phyloP scores from a whole-genome alignment of 2,888 invertebrate species.

The Papilio elwesi region DNA sequence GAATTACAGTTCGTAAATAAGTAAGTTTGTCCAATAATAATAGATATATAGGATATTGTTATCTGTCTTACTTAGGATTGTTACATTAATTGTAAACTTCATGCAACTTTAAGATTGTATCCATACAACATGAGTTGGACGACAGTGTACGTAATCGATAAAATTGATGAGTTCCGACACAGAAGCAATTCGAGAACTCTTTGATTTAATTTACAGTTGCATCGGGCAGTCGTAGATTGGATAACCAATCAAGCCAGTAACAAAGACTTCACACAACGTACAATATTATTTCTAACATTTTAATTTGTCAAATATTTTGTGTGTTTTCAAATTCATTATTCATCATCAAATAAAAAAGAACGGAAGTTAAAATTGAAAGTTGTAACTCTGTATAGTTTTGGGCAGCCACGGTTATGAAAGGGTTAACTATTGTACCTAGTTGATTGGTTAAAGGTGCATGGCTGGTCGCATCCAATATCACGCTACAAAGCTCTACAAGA shows the following conservation, averaged over 20 bases:
- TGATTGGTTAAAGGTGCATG: constrained; percentile 15
- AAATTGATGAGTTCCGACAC: constrained; percentile 24
- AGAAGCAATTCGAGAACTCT: constrained; percentile 18
- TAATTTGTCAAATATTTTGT: not conserved
- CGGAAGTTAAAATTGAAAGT: not conserved
- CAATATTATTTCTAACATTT: not conserved
- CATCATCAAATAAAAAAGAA: too few species aligned
- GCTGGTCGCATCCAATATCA: constrained; percentile 16
- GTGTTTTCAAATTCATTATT: not conserved
- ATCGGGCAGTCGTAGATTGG: constrained; percentile 12
- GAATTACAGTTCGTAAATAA: too few species aligned
- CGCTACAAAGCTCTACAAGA: constrained; percentile 8
- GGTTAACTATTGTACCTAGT: constrained; percentile 11
- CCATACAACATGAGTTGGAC: not conserved
- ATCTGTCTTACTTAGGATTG: too few species aligned
- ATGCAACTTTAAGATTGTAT: constrained; percentile 8
- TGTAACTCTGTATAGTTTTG: not conserved
- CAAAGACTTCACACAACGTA: constrained; percentile 2
- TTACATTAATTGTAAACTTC: not conserved
- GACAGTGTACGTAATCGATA: constrained; percentile 13
- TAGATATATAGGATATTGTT: too few species aligned
- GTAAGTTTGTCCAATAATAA: too few species aligned
- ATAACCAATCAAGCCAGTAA: constrained; percentile 17
- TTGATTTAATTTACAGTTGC: constrained; percentile 28
- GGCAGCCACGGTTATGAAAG: constrained; percentile 1